phyloP scores from a whole-genome alignment of 2,888 invertebrate species.

The Coecobrya sp. region DNA sequence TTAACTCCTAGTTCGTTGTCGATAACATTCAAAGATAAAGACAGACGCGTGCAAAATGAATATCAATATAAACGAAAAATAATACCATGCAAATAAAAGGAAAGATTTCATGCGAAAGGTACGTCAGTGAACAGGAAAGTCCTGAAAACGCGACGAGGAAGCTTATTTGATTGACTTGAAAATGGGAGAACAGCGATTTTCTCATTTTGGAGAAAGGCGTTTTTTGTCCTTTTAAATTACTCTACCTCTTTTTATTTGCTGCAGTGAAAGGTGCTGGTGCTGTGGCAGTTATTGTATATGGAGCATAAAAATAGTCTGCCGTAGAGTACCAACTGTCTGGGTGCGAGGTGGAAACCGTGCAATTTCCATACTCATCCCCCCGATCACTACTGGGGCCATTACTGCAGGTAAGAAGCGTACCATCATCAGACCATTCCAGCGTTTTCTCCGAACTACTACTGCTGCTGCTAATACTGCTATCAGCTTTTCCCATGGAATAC shows the following conservation, averaged over 20 bases:
- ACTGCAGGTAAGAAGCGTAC: slow-evolving; percentile 11
- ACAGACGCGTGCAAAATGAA: slow-evolving; percentile 38
- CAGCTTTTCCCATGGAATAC: slow-evolving; percentile 67
- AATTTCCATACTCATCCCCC: slow-evolving; percentile 59
- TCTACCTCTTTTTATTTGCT: slow-evolving; percentile 70
- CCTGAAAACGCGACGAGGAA: no score
- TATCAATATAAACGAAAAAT: slow-evolving; percentile 2
- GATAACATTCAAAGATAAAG: no score
- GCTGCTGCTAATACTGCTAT: slow-evolving; percentile 71
- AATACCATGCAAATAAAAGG: slow-evolving; percentile 35
- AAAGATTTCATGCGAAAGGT: slow-evolving; percentile 58
- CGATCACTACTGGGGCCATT: slow-evolving; percentile 36
- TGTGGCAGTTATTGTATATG: not conserved
- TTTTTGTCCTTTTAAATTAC: not conserved
- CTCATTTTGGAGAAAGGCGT: not conserved
- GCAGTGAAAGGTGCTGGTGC: not conserved
- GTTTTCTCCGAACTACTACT: slow-evolving; percentile 75
- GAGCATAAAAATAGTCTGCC: slow-evolving; percentile 65
- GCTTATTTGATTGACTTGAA: not conserved
- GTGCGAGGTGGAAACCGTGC: not conserved
- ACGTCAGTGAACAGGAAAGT: not conserved
- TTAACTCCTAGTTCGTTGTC: no score
- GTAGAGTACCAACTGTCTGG: slow-evolving; percentile 58
- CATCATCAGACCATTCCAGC: slow-evolving; percentile 77
- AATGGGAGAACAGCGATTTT: not conserved